A percentile compares a stretch with the other conserved stretches of the same genome.
Conservation (phyloP, 2,888 invertebrate genomes). For the Phaedon cochleariae region DNA sequence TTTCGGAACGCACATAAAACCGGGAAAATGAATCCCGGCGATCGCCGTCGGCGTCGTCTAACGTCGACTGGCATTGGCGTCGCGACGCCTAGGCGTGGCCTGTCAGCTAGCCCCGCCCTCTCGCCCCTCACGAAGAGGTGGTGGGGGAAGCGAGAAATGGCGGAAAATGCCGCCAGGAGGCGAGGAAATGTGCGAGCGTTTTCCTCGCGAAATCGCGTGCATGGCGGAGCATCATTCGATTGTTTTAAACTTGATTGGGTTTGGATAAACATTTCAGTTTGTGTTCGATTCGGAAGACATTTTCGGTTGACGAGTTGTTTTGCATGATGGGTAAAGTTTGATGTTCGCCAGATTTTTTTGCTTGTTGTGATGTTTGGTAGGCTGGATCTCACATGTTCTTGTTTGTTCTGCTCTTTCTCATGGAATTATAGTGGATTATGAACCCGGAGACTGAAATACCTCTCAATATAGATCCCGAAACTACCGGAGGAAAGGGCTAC, state of each 20-base stretch:
- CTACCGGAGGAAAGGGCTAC: no score
- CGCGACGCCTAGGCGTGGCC: slow-evolving; percentile 38
- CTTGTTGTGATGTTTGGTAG: slow-evolving; percentile 16
- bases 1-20: slow-evolving; percentile 6
- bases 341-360: slow-evolving; percentile 32
- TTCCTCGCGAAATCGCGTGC: slow-evolving; percentile 47
- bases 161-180: slow-evolving; percentile 55
- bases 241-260: slow-evolving; percentile 48
- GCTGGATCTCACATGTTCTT: slow-evolving; percentile 7
- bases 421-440: no score
- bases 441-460: no score
- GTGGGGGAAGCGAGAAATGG: slow-evolving; percentile 50
- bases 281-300: slow-evolving; percentile 38
- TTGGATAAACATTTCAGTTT: slow-evolving; percentile 46
- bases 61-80: slow-evolving; percentile 35
- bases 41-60: slow-evolving; percentile 20
- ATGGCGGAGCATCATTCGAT: slow-evolving; percentile 52
- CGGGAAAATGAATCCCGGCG: slow-evolving; percentile 18
- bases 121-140: slow-evolving; percentile 39
- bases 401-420: no score
- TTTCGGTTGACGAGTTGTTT: slow-evolving; percentile 36
- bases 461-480: no score
- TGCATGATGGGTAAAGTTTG: slow-evolving; percentile 48
- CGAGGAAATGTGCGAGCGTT: slow-evolving; percentile 52
- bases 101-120: slow-evolving; percentile 36